Conservation (phyloP, 2,888 invertebrate species). For the Stenolophus ochropezus region DNA sequence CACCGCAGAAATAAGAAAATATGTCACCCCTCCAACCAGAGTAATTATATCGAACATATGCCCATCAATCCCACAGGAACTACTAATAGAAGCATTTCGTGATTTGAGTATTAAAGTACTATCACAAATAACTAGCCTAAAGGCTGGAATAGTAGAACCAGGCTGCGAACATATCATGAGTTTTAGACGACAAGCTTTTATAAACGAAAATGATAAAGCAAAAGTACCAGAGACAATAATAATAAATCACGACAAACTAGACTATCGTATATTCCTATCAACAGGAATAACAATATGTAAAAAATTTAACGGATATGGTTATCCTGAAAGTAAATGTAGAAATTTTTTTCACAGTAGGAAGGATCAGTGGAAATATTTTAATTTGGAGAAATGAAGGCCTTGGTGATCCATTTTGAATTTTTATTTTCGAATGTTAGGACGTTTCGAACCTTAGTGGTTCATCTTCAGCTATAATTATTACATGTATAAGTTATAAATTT, state of each 20-base stretch:
- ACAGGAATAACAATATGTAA: neutral
- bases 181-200: neutral
- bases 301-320: neutral
- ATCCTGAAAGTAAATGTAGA: conserved; percentile 3
- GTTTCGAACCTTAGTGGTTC: too few relatives aligned
- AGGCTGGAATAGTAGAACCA: neutral
- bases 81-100: neutral
- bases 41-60: conserved; percentile 48
- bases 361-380: too few relatives aligned
- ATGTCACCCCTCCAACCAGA: conserved; percentile 24
- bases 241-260: neutral
- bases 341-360: too few relatives aligned
- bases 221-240: neutral
- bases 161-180: conserved; percentile 1
- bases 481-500: too few relatives aligned
- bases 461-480: too few relatives aligned
- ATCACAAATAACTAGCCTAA: neutral
- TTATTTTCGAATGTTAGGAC: too few relatives aligned
- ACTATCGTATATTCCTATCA: too few relatives aligned
- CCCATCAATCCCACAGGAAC: conserved; percentile 35
- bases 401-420: too few relatives aligned
- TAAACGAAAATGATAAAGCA: neutral
- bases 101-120: neutral
- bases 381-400: too few relatives aligned
- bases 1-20: conserved; percentile 15